These are phyloP conservation scores for Drosophila flavopinicola DNA, from an alignment of 2,888 invertebrate genomes.

Conservation along the genomic window DNA sequence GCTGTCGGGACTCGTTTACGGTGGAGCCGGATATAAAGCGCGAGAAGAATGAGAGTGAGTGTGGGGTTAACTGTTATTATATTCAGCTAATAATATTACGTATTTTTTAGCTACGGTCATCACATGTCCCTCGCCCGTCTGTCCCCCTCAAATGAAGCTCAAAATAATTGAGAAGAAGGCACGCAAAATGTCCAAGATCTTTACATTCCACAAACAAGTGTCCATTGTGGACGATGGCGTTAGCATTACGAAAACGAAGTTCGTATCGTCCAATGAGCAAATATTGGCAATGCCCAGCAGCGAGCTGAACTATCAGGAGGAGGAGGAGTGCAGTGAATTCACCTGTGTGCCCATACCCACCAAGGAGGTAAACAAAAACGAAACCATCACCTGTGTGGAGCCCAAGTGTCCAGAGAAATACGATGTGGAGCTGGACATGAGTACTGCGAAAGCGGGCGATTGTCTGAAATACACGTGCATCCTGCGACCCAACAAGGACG, in stretches of 20 bases:
- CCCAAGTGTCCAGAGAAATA: constrained; percentile 87
- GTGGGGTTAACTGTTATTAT: constrained; percentile 18
- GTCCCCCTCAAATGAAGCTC: constrained; percentile 85
- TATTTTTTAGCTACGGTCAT: constrained; percentile 59
- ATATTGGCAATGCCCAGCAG: constrained; percentile 72
- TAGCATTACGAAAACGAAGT: constrained; percentile 77
- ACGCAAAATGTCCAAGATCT: constrained; percentile 85
- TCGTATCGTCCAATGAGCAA: constrained; percentile 72
- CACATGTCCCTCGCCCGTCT: constrained; percentile 85
- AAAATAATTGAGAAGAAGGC: constrained; percentile 83
- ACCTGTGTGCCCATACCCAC: constrained; percentile 81
- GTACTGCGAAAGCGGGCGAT: constrained; percentile 80
- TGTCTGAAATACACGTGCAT: constrained; percentile 88
- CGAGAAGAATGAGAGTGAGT: constrained; percentile 75
- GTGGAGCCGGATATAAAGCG: constrained; percentile 69
- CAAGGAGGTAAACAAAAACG: constrained; percentile 70
- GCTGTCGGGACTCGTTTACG: constrained; percentile 85
- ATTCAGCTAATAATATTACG: background rate
- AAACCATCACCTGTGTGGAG: constrained; percentile 68
- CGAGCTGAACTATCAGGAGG: constrained; percentile 63
- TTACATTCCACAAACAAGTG: constrained; percentile 81
- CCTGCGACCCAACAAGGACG: constrained; percentile 87
- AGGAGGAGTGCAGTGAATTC: constrained; percentile 82
- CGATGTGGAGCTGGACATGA: constrained; percentile 85
- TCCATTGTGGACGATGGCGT: constrained; percentile 75